Base-by-base conservation (phyloP, 2,888 invertebrate species). In the Polymixis flavicincta region DNA sequence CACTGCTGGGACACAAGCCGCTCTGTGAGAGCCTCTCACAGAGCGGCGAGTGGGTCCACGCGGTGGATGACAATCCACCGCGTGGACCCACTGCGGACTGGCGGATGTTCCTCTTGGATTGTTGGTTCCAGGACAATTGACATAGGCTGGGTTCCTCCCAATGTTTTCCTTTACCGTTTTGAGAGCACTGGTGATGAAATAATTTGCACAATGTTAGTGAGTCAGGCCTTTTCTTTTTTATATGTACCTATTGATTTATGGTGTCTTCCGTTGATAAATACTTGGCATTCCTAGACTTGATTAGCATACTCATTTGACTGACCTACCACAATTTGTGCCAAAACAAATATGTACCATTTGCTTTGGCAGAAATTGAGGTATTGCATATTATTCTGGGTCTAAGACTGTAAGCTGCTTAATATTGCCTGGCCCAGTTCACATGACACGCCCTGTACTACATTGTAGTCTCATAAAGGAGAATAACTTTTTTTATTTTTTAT, bases 291-390 rank as follows among this genome's bases (percentile, higher is more conserved):
- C 8, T 17, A 19, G 6, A 69, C 48, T n/a, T 7, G 9, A 61
- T 50, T 42, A 42, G 22, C 48, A 19, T 54, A n/a, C 48, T 48
- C 11, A 32, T n/a, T n/a, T 17, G 11, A 45, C 54, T 65, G 77
- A 76, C 64, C 65, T 65, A 54, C 22, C 60, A 13, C 77, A 78
- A 71, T 25, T 28, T 71, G 37, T 55, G 48, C 17, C 9, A 28
- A n/a, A 63, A n/a, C 11, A 32, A n/a, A 37, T 61, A 32, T 13
- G 19, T 32, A 22, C 11, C 11, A 19, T 32, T 32, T 22, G 32
- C 32, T 22, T 32, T 22, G 59, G 1, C 7, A 32, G 19, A 59
- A 32, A 22, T 32, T 55, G n/a, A 54, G 54, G 54, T 54, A 54
- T 32, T 32, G 3, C 7, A 22, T n/a, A 37, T 37, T 32, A 22